Conservation (phyloP, 1,140 invertebrate genomes). For the Drosophila grimshawi region DNA sequence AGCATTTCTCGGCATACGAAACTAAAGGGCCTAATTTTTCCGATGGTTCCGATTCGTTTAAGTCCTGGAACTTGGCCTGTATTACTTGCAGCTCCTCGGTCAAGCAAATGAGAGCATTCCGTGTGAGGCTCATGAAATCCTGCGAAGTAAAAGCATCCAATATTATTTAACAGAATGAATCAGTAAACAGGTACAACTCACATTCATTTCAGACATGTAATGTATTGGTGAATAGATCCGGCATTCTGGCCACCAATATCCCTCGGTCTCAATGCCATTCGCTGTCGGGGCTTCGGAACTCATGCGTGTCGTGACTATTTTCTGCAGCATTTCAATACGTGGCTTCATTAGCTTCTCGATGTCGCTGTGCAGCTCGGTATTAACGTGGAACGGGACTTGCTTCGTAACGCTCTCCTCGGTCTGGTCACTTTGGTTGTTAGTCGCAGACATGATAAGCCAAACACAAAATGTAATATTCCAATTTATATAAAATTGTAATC, state of each 20-base stretch:
- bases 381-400: background rate
- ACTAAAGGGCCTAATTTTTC: background rate
- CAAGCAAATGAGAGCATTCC: constrained; percentile 23
- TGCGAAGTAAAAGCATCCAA: background rate
- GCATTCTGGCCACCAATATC: constrained; percentile 61
- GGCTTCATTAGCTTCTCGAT: constrained; percentile 51
- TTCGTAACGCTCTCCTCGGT: background rate
- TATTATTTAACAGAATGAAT: too few relatives aligned
- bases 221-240: constrained; percentile 19
- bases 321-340: constrained; percentile 2
- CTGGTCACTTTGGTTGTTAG: constrained; percentile 22
- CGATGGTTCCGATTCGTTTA: background rate
- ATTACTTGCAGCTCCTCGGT: constrained; percentile 36
- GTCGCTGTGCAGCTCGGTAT: constrained; percentile 12
- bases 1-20: too few relatives aligned
- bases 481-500: too few relatives aligned
- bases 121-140: constrained; percentile 36
- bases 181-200: constrained; percentile 11
- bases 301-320: constrained; percentile 28
- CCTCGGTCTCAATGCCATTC: constrained; percentile 22
- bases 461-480: too few relatives aligned
- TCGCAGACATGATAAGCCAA: constrained; percentile 19
- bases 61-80: constrained; percentile 13
- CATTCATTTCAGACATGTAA: constrained; percentile 55
- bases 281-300: constrained; percentile 9